A percentile compares a stretch with the other conserved stretches of the same genome.
These are phyloP conservation scores for Clupea harengus DNA, from an alignment of 2,113 vertebrate species.

Conservation along the genomic window DNA sequence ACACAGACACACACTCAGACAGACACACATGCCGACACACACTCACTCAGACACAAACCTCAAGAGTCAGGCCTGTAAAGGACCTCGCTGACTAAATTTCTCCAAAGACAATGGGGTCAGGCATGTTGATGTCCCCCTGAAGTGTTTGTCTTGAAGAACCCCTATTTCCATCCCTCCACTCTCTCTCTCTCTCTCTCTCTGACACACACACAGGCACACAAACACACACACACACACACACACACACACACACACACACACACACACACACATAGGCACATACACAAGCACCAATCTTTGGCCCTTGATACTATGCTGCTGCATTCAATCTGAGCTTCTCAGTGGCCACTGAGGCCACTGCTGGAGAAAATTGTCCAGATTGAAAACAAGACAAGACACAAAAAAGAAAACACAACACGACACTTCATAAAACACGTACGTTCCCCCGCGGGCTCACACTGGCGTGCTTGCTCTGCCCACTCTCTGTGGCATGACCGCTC, in stretches of 20 bases:
- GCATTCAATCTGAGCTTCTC: constrained; percentile 35
- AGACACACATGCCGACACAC: background rate
- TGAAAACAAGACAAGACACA: background rate
- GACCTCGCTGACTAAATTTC: constrained; percentile 37
- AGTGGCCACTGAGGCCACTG: background rate
- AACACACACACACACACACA: background rate
- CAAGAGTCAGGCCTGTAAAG: background rate
- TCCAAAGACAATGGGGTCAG: constrained; percentile 36
- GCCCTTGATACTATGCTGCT: background rate
- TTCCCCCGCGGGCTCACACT: no score
- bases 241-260: background rate
- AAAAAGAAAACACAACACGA: background rate
- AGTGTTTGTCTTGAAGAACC: constrained; percentile 34
- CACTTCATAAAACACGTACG: background rate
- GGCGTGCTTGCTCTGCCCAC: background rate
- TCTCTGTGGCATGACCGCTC: background rate
- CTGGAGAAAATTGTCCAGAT: constrained; percentile 23
- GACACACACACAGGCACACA: background rate
- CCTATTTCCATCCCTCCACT: background rate
- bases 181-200: background rate
- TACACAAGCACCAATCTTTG: background rate
- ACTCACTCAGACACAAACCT: background rate
- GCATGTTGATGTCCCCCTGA: constrained; percentile 24
- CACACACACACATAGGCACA: background rate
- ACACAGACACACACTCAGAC: background rate